Evolutionary conservation across 2,113 vertebrate genomes (phyloP), one percentile per base, ranked within the genome.

Genomic region (Sialia sialis): DNA sequence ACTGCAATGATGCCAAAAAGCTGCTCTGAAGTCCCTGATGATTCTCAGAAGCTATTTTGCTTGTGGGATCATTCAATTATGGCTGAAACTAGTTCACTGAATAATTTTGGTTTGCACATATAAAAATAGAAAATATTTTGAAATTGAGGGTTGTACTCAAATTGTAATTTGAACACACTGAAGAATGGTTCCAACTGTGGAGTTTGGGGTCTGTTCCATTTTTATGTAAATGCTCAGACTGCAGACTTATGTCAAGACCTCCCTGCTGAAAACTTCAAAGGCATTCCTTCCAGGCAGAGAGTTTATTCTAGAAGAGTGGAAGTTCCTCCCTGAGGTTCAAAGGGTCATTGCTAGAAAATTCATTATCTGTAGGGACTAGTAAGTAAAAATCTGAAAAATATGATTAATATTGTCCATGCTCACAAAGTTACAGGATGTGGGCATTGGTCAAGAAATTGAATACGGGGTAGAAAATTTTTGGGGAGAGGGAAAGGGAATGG

Each of bases 221-320:
- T 95, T 78, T 78, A 75, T 1, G 0, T 29, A 89, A 74, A 73
- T 84, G 89, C 93, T 95, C 82, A 96, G 22, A 36, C 51, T 41
- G 68, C 87, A 91, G 44, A 84, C 73, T 87, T 84, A 51, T 76
- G 76, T 87, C 30, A 86, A 52, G 78, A 94, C 73, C 66, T 94
- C 91, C 90, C 79, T 56, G 66, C 39, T 90, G 55, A 94, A 89
- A 60, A 89, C 91, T 92, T 91, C 69, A 86, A 81, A 95, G 49
- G 20, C 66, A 91, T 77, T 74, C 55, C 56, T 74, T 90, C 27
- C 48, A 69, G 62, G 58, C 85, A 81, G 32, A 75, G 17, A 64
- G 59, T 73, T 94, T 80, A 74, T 75, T 48, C 44, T 82, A 69
- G 82, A 89, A 70, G 14, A 89, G 48, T 75, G 60, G 84, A 88